Evolutionary conservation across 35 echinoderm and acorn worm genomes (phyloP).

Genomic region (Lytechinus pictus): DNA sequence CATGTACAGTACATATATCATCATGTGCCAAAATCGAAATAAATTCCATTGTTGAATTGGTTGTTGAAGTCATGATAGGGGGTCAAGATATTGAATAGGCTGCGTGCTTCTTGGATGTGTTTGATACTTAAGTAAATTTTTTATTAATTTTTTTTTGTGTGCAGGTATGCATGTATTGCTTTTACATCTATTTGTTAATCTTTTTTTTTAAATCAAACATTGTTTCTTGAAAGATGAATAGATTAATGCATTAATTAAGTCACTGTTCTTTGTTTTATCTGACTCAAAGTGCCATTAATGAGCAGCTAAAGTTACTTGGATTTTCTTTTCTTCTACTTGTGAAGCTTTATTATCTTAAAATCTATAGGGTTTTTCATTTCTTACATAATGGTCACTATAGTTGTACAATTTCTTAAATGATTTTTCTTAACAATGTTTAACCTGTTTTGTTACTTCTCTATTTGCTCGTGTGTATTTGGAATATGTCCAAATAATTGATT

Average conservation of each 20-base stretch:
- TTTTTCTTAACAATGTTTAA: not conserved
- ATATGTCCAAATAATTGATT: not conserved
- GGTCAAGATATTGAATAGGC: too few relatives aligned
- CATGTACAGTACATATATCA: not conserved
- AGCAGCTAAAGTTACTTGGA: not conserved
- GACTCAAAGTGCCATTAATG: not conserved
- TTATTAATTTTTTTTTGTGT: not conserved
- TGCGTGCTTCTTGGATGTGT: too few relatives aligned
- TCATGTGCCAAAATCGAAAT: not conserved
- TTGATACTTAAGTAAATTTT: too few relatives aligned
- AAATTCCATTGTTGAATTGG: not conserved
- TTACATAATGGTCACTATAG: not conserved
- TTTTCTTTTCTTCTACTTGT: not conserved
- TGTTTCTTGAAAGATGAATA: not conserved
- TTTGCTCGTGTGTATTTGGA: not conserved
- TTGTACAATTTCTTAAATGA: not conserved
- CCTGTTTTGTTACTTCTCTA: not conserved
- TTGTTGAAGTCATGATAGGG: too few relatives aligned
- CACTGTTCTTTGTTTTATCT: not conserved
- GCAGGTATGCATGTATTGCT: not conserved
- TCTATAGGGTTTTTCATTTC: not conserved
- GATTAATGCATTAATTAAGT: not conserved
- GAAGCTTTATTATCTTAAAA: not conserved
- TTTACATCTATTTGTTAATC: not conserved
- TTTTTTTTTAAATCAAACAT: not conserved